Percentiles rank a stretch among this genome's conserved stretches.
These are phyloP conservation scores for Ctenochaetus hawaiiensis DNA, from an alignment of 2,797 vertebrate genomes.

Conservation along the genomic window DNA sequence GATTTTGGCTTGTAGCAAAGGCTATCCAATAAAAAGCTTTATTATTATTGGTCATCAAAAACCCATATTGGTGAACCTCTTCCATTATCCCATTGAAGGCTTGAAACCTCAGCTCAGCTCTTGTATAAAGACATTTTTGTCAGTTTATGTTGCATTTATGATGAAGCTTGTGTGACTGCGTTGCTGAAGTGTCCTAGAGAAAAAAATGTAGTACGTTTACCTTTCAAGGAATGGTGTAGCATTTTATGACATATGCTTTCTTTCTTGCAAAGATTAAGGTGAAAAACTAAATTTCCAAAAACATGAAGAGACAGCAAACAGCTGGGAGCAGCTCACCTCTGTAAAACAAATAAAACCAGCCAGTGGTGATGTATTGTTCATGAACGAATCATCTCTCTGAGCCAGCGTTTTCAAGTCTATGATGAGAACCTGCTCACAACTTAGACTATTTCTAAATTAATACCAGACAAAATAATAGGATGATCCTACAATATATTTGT, in stretches of 20 bases:
- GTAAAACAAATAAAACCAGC: neutral
- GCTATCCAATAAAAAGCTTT: slow-evolving; percentile 14
- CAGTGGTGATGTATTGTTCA: no score
- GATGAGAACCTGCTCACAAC: no score
- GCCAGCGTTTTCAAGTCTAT: no score
- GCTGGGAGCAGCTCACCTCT: neutral
- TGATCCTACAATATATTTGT: no score
- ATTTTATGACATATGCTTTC: neutral
- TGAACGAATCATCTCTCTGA: no score
- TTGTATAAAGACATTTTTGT: neutral
- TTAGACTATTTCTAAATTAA: no score
- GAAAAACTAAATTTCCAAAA: no score
- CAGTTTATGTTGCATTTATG: slow-evolving; percentile 4
- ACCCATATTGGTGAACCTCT: slow-evolving; percentile 6
- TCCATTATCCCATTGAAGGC: slow-evolving; percentile 3
- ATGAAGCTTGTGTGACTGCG: neutral
- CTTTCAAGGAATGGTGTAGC: neutral
- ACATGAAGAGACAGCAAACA: no score
- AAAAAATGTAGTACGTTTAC: neutral
- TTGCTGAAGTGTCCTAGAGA: slow-evolving; percentile 1
- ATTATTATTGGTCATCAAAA: slow-evolving; percentile 26
- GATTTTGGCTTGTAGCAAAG: slow-evolving; percentile 22
- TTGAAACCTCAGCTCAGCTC: slow-evolving; percentile 26
- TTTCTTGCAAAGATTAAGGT: neutral
- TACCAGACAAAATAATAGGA: no score